These are phyloP conservation scores for Ophioninae sp. DNA, from an alignment of 2,888 invertebrate species.

Conservation along the genomic window DNA sequence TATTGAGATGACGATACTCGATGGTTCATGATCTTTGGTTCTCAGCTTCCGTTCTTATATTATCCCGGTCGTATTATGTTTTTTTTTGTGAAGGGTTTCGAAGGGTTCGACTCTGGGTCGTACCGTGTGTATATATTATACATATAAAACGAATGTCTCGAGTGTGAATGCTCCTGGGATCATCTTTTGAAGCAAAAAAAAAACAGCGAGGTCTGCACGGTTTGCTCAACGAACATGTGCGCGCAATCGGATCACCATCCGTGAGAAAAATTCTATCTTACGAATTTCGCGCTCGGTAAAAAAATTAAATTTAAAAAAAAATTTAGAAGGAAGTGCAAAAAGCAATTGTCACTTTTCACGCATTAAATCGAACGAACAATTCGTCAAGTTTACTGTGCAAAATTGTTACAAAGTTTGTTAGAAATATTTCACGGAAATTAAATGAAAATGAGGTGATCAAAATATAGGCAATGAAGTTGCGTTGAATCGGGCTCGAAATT, in stretches of 20 bases:
- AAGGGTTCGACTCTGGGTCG: neutral
- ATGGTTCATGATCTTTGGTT: neutral
- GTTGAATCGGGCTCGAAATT: too few species aligned
- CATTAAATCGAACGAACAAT: neutral
- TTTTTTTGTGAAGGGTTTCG: neutral
- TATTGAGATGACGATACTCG: neutral
- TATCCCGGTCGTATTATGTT: neutral
- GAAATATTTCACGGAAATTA: too few species aligned
- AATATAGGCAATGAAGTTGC: too few species aligned
- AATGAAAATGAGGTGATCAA: too few species aligned
- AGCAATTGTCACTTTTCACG: neutral
- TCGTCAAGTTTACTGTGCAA: neutral
- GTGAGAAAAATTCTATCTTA: neutral
- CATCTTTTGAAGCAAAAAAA: slow-evolving; percentile 11
- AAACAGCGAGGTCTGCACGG: slow-evolving; percentile 7
- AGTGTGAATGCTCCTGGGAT: neutral
- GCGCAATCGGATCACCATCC: neutral
- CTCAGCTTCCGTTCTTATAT: neutral
- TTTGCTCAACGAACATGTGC: slow-evolving; percentile 25
- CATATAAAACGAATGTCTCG: slow-evolving; percentile 1
- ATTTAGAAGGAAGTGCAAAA: neutral
- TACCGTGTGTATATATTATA: slow-evolving; percentile 41
- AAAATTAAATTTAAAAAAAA: neutral
- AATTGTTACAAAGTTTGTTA: too few species aligned
- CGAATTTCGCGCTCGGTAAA: neutral